Evolutionary conservation across 2,113 vertebrate species (phyloP).

Genomic region (Larimichthys polyactis): DNA sequence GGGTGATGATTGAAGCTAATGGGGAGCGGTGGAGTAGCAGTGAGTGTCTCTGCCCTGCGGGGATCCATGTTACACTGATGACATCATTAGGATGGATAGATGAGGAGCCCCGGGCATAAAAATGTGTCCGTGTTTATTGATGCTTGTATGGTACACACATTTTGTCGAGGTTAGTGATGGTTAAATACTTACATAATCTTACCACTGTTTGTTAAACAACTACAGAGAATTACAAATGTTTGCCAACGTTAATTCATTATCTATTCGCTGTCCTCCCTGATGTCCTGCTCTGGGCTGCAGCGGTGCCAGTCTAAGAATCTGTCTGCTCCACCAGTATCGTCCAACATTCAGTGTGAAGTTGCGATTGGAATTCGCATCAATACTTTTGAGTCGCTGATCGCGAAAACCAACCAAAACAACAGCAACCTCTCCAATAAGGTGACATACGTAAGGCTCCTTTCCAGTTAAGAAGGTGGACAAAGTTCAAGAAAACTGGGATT

Average conservation of each 20-base stretch:
- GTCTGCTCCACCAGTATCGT: too few relatives aligned
- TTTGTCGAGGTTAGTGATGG: neutral
- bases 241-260: neutral
- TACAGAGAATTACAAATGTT: neutral
- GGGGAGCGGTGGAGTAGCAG: conserved; percentile 41
- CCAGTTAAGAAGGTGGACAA: too few relatives aligned
- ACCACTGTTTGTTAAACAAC: neutral
- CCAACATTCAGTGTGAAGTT: too few relatives aligned
- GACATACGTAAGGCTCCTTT: too few relatives aligned
- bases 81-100: conserved; percentile 53
- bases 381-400: too few relatives aligned
- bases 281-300: neutral
- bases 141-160: neutral
- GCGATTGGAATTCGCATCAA: too few relatives aligned
- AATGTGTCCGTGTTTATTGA: conserved; percentile 18
- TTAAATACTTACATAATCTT: neutral
- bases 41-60: conserved; percentile 23
- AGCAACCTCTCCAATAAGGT: too few relatives aligned
- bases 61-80: conserved; percentile 32
- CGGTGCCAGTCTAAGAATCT: neutral
- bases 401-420: too few relatives aligned
- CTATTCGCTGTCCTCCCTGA: neutral
- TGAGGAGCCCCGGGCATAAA: conserved; percentile 31
- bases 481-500: too few relatives aligned
- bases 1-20: conserved; percentile 62